Evolutionary conservation across 2,888 invertebrate species (phyloP).

Genomic region (Scelioninae gen. 1): DNA sequence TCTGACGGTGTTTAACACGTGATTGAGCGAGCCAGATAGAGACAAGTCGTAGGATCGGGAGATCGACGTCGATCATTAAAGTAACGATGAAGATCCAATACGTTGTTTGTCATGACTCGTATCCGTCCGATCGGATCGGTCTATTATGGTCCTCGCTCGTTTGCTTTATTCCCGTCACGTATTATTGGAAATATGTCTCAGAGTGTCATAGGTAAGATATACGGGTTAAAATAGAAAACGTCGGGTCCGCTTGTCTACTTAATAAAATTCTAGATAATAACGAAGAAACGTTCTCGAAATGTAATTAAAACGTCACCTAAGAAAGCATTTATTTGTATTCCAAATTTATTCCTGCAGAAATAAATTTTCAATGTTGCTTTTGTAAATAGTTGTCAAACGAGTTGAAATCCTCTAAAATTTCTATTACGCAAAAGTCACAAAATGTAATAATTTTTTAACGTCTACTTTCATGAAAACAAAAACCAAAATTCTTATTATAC

Average conservation of each 20-base stretch:
- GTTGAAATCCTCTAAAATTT: no score
- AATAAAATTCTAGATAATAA: conserved; percentile 54
- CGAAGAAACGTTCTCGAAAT: conserved; percentile 24
- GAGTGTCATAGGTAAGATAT: conserved; percentile 58
- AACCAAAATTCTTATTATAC: no score
- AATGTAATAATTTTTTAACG: no score
- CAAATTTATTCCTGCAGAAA: not conserved
- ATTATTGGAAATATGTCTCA: conserved; percentile 64
- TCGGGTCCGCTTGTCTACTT: conserved; percentile 18
- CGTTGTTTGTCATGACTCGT: conserved; percentile 66
- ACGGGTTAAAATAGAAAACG: conserved; percentile 59
- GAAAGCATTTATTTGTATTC: conserved; percentile 19
- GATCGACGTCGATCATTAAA: conserved; percentile 68
- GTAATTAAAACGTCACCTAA: conserved; percentile 39
- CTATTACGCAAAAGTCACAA: no score
- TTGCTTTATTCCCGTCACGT: conserved; percentile 65
- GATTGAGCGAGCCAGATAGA: conserved; percentile 62
- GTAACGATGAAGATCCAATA: conserved; percentile 65
- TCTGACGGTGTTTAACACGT: conserved; percentile 27
- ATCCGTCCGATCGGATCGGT: conserved; percentile 57
- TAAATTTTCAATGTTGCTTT: conserved; percentile 26
- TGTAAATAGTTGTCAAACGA: no score
- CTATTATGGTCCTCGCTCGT: conserved; percentile 50
- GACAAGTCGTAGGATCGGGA: conserved; percentile 49
- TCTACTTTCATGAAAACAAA: no score